Percentiles rank a stretch among this genome's conserved stretches.
phyloP scores from a whole-genome alignment of 2,888 invertebrate genomes.

The Crepidodera aurea region DNA sequence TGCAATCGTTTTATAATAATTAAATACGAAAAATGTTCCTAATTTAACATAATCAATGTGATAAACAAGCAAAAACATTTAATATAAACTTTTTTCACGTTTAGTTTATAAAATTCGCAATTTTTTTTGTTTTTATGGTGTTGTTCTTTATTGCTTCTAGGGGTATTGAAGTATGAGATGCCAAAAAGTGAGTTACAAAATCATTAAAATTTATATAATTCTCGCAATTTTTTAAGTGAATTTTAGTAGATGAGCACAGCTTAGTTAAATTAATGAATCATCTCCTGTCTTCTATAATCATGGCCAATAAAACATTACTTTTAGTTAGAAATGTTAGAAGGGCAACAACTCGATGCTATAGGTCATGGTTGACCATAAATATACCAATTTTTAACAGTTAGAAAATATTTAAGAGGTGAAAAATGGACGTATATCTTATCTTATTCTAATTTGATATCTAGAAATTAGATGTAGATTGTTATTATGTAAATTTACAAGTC shows the following conservation, averaged over 20 bases:
- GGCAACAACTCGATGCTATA: background rate
- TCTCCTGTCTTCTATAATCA: background rate
- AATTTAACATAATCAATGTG: conserved; percentile 17
- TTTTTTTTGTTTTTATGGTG: conserved; percentile 12
- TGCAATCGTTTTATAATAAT: conserved; percentile 6
- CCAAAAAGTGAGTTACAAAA: conserved; percentile 29
- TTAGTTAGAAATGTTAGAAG: background rate
- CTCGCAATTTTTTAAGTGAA: background rate
- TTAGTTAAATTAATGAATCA: background rate
- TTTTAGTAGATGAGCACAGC: background rate
- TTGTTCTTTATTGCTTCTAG: conserved; percentile 11
- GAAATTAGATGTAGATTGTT: no score
- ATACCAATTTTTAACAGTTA: no score
- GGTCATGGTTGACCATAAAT: background rate
- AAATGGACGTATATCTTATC: no score
- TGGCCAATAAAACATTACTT: no score
- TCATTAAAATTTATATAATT: background rate
- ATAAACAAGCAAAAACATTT: background rate
- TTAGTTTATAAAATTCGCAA: background rate
- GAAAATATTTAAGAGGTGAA: no score
- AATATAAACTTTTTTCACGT: conserved; percentile 7
- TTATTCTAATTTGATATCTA: no score
- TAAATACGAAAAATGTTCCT: conserved; percentile 18
- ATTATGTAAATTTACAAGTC: no score
- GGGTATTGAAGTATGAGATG: conserved; percentile 27